Base-by-base conservation (phyloP, 2,797 vertebrate species). In the Phrynocephalus forsythii region DNA sequence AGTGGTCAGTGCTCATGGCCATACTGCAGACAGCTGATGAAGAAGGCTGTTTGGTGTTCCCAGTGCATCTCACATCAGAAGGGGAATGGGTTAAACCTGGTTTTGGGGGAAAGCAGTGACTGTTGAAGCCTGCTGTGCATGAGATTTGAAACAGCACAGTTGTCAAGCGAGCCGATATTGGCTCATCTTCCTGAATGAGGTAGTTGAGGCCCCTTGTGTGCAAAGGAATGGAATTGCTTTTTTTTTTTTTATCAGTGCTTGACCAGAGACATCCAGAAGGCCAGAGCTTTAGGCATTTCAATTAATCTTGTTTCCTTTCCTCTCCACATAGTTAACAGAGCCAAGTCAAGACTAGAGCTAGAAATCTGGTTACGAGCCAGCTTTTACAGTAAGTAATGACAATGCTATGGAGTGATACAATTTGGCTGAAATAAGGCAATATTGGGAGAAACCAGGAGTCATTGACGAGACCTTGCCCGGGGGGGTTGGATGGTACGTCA, bases 341-440 rank as follows among this genome's bases (percentile, higher is more conserved):
- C 38, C 28, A 73, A 90, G 79, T 76, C 6, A 11, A 48, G 88
- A 80, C 9, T 87, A 0, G 26, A 79, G 30, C 11, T 26, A 66
- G 87, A 91, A 85, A 52, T 13, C 82, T 72, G 83, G 79, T 87
- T 52, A 16, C 9, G 79, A 93, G 83, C 28, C 73, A 93, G 33
- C 60, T 91, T 92, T 88, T 73, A 69, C 6, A 75, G 84, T 50
- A 6, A 79, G 1, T 38, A 79, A 83, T 48, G 84, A 79, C 44
- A 87, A 83, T 89, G 78, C n/a, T 38, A 33, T 24, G 24, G 24
- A 60, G 2, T 9, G 6, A 67, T 83, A 84, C 86, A 91, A 68
- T 92, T 93, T 85, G 76, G 44, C 78, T 92, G 52, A 91, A 91
- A 91, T 81, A 86, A 91, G 71, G 84, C 86, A 93, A 94, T 93